Evolutionary conservation across 1,140 invertebrate genomes (phyloP), one percentile per base, ranked within the genome.

Genomic region (Drosophila insularis): DNA sequence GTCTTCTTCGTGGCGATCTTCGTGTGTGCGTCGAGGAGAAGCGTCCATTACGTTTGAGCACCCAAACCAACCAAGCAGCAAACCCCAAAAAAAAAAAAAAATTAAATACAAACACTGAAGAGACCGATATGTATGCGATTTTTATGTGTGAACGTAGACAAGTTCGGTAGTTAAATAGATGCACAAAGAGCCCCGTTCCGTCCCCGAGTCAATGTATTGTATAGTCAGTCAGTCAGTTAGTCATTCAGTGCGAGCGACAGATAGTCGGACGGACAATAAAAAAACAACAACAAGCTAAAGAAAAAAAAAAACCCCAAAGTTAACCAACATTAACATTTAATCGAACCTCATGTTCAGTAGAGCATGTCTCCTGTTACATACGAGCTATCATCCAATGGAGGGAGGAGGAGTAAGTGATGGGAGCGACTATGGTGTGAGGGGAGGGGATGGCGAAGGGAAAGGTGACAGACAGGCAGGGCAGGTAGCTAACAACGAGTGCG

Each of bases 251-350:
- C 59, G 55, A 32, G 35, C n/a, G 19, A 66, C 39, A 53, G 17
- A 60, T 23, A 35, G 43, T n/a, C 50, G n/a, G n/a, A 72, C 21
- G 35, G 55, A 63, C 68, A 40, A 72, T 19, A 74, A 31, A 80
- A 79, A 43, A 70, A n/a, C n/a, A 84, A 27, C 64, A 80, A 87
- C 75, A 89, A 78, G 80, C 68, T 66, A 87, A 89, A 87, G 77
- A 17, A 58, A 90, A 91, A n/a, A 80, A 90, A 91, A 80, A 86
- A 77, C 85, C 80, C 82, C 80, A 90, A 91, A 91, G 89, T 91
- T 91, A 91, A 91, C 85, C 90, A 91, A 91, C 89, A 91, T 91
- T 91, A 91, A 91, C 90, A 91, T 91, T 91, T 91, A 91, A 91
- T 91, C 90, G 90, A 91, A 91, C 90, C 90, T 91, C 90, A 90